Evolutionary conservation across 1,140 invertebrate genomes (phyloP).

Genomic region (Formica exsecta): DNA sequence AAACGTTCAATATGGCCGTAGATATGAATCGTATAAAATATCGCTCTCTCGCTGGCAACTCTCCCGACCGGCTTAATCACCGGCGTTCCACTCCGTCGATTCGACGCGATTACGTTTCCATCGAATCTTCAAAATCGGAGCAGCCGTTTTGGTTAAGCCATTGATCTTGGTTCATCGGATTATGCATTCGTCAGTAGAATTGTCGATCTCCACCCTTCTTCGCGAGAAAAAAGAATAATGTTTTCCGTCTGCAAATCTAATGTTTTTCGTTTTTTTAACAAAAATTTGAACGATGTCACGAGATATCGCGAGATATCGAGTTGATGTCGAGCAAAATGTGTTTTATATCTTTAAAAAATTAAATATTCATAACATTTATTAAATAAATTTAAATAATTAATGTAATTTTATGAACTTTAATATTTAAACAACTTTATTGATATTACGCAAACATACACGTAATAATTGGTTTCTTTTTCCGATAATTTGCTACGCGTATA

Average conservation of each 20-base stretch:
- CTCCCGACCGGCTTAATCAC: slow-evolving; percentile 53
- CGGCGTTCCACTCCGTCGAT: slow-evolving; percentile 54
- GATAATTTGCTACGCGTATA: neutral
- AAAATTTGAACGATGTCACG: neutral
- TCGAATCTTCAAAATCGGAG: slow-evolving; percentile 54
- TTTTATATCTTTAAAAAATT: neutral
- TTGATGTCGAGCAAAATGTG: neutral
- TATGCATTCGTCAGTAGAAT: slow-evolving; percentile 47
- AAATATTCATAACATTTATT: neutral
- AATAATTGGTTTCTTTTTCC: neutral
- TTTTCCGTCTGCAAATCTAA: slow-evolving; percentile 10
- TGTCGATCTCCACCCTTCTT: neutral
- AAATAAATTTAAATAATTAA: neutral
- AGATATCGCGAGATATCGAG: neutral
- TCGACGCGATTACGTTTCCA: slow-evolving; percentile 58
- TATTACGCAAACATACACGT: neutral
- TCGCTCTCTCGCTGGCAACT: slow-evolving; percentile 35
- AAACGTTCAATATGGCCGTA: slow-evolving; percentile 40
- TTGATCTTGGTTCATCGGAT: slow-evolving; percentile 60
- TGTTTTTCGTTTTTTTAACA: neutral
- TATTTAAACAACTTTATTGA: neutral
- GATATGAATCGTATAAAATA: slow-evolving; percentile 54
- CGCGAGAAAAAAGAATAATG: neutral
- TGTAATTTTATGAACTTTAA: too few relatives aligned
- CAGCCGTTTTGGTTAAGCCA: slow-evolving; percentile 13